Conservation (phyloP, 2,113 vertebrate species). For the Upupa epops region DNA sequence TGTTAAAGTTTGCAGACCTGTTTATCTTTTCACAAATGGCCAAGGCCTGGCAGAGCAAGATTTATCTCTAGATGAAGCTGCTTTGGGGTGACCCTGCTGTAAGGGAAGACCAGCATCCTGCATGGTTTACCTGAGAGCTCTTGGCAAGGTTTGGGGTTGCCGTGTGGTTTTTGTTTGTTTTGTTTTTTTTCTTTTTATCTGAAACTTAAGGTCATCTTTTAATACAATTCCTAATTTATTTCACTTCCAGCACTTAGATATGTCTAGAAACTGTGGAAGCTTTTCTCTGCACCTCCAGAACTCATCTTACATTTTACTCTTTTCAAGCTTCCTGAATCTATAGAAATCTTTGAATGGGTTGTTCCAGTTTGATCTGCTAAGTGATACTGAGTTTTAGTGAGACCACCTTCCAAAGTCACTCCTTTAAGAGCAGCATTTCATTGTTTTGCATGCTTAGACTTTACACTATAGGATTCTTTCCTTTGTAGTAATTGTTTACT, state of each 20-base stretch:
- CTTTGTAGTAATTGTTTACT: not conserved
- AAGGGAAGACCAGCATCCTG: not conserved
- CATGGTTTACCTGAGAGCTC: not conserved
- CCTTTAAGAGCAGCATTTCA: not conserved
- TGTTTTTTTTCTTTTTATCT: fast-evolving
- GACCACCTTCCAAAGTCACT: not conserved
- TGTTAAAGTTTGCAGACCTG: not conserved
- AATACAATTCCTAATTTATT: not conserved
- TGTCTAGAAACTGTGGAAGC: not conserved
- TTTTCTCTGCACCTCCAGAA: not conserved
- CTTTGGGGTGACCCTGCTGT: not conserved
- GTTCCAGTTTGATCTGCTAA: not conserved
- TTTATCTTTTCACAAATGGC: not conserved
- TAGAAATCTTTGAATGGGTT: not conserved
- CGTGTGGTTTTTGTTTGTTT: not conserved
- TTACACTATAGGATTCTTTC: not conserved
- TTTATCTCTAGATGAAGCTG: not conserved
- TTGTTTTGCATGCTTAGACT: not conserved
- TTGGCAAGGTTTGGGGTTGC: not conserved
- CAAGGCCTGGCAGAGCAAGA: not conserved
- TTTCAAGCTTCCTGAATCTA: not conserved
- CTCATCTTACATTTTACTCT: not conserved
- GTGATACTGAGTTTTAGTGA: not conserved
- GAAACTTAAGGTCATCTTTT: fast-evolving
- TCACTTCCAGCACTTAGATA: not conserved